These are phyloP conservation scores for Chymomyza fuscimana DNA, from an alignment of 2,888 invertebrate species.

Conservation along the genomic window DNA sequence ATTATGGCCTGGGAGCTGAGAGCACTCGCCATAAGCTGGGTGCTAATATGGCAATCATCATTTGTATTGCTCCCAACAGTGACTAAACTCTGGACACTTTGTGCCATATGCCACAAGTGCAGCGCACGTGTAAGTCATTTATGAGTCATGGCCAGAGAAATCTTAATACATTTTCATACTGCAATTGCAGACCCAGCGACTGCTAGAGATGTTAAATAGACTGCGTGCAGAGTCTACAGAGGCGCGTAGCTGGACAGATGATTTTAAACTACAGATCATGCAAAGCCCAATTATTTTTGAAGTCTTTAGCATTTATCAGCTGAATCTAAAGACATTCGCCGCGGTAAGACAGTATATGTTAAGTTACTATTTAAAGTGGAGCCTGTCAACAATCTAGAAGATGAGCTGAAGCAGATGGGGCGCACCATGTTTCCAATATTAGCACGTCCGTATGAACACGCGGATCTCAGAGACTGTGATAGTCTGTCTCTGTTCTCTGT, in stretches of 20 bases:
- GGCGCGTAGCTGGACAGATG: constrained; percentile 12
- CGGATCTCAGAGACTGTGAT: too few species aligned
- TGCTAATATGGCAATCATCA: constrained; percentile 24
- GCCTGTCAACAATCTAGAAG: too few species aligned
- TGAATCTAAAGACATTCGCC: constrained; percentile 54
- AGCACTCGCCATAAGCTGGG: background rate
- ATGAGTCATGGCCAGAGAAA: background rate
- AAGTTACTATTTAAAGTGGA: too few species aligned
- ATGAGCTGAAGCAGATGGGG: too few species aligned
- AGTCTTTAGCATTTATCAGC: constrained; percentile 58
- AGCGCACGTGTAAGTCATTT: constrained; percentile 41
- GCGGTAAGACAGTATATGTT: constrained; percentile 29
- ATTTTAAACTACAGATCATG: constrained; percentile 60
- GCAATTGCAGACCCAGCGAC: constrained; percentile 35
- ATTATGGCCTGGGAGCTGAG: constrained; percentile 38
- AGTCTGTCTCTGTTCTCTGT: too few species aligned
- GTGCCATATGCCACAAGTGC: constrained; percentile 49
- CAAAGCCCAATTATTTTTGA: constrained; percentile 59
- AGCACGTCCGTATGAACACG: too few species aligned
- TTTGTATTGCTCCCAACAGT: constrained; percentile 42
- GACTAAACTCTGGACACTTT: constrained; percentile 49
- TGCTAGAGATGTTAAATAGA: constrained; percentile 37
- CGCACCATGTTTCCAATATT: too few species aligned
- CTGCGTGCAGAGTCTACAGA: constrained; percentile 1
- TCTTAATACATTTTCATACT: background rate